Evolutionary conservation across 2,888 invertebrate genomes (phyloP), one percentile per base, ranked within the genome.

Genomic region (Apamea monoglypha): DNA sequence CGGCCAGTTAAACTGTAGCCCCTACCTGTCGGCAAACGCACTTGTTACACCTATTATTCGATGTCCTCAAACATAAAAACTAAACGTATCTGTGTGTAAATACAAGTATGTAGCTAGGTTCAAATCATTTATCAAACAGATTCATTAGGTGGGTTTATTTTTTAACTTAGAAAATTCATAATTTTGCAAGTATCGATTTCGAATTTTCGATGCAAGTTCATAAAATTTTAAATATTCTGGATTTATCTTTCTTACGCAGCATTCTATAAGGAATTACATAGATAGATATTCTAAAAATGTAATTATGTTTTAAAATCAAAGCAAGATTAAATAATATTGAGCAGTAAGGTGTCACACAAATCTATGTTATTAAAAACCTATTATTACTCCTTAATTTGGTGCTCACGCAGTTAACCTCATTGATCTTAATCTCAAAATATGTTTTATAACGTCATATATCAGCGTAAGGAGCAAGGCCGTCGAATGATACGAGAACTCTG

Each of bases 1-100:
- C 95, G 93, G 87, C 89, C 90, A 93, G 93, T 93, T 92, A 91
- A 90, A 90, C 88, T 89, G 84, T 91, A 92, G 91, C 92, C 87
- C 90, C 91, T 93, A 93, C 93, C 93, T 93, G 93, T 90, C 90
- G 80, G 85, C 86, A 91, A 87, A 89, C 77, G 81, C 91, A 92
- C 91, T 93, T 92, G 91, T 89, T 78, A 81, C 81, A 74, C 84
- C 71, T 82, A 87, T 83, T 78, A 79, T 87, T 78, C 56, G n/a
- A 81, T 70, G 76, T 73, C 81, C 83, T 83, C 72, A 73, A 74
- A 76, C 18, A 79, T 78, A 8, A 47, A 64, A 50, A 75, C 53
- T 61, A 50, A 70, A n/a, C 21, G n/a, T 18, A n/a, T 32, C 36
- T 25, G 6, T 29, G 29, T 67, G 29, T 76, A 82, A 70, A 61